These are phyloP conservation scores for Epinephelus malabaricus DNA, from an alignment of 2,797 vertebrate genomes.

Conservation along the genomic window DNA sequence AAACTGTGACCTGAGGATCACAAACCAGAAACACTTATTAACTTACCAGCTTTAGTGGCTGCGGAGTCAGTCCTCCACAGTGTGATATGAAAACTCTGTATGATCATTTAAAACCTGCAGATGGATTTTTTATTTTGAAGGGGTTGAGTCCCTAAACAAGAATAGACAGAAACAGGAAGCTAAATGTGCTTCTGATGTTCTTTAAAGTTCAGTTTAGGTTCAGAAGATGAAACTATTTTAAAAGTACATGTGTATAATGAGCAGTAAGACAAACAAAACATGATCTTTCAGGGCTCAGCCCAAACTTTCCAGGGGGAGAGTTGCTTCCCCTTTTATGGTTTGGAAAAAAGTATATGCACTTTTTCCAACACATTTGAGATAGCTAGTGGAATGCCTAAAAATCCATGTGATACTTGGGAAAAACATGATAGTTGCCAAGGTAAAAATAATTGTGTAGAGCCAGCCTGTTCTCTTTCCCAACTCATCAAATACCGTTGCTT, in stretches of 20 bases:
- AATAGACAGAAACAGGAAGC: neutral
- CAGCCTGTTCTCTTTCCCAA: no score
- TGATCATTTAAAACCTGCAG: neutral
- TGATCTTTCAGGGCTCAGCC: no score
- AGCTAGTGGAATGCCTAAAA: no score
- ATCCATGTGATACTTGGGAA: no score
- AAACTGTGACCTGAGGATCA: constrained; percentile 5
- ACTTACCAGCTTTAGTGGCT: neutral
- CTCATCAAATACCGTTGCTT: no score
- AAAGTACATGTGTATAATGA: neutral
- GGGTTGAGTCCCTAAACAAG: neutral
- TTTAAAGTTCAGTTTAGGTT: neutral
- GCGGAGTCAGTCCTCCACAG: neutral
- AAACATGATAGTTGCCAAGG: no score
- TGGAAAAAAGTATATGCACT: no score
- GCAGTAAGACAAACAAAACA: no score
- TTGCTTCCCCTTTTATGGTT: no score
- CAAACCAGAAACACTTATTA: neutral
- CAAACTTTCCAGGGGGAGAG: no score
- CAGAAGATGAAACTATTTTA: neutral
- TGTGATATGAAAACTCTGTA: neutral
- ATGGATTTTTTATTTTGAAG: neutral
- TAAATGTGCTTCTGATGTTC: neutral
- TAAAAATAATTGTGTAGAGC: no score
- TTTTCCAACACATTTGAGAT: no score